A percentile compares a stretch with the other conserved stretches of the same genome.
Conservation (phyloP, 2,113 vertebrate species). For the Trichomycterus rosablanca region DNA sequence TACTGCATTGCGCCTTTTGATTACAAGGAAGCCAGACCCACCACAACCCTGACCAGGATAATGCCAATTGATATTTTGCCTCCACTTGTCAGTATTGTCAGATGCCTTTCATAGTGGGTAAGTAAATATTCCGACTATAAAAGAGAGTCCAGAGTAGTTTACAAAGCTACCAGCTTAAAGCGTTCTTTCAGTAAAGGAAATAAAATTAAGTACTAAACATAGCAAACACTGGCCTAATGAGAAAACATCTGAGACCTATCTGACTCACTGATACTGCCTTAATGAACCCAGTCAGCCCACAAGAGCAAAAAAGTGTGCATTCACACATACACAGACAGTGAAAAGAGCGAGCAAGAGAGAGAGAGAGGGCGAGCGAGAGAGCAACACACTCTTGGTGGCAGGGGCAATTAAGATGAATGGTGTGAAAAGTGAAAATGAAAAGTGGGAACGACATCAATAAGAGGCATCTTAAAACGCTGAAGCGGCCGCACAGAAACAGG, state of each 20-base stretch:
- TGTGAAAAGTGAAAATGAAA: constrained; percentile 49
- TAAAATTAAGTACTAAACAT: constrained; percentile 27
- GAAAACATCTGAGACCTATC: constrained; percentile 70
- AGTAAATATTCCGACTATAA: background rate
- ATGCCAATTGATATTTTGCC: too few relatives aligned
- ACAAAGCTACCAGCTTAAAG: constrained; percentile 8
- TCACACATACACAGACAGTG: background rate
- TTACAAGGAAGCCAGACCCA: too few relatives aligned
- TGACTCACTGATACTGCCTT: constrained; percentile 58
- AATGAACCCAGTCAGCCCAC: constrained; percentile 37
- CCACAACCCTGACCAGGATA: too few relatives aligned
- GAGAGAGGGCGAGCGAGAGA: constrained; percentile 53
- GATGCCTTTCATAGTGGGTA: background rate
- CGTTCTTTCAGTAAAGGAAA: background rate
- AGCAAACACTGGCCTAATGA: constrained; percentile 74
- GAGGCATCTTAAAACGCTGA: constrained; percentile 67
- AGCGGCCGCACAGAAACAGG: constrained; percentile 74
- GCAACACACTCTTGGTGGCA: constrained; percentile 58
- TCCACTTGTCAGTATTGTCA: too few relatives aligned
- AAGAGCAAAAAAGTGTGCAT: constrained; percentile 28
- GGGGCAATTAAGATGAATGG: constrained; percentile 77
- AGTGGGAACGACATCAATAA: constrained; percentile 66
- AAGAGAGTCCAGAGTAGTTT: background rate
- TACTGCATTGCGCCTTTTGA: too few relatives aligned
- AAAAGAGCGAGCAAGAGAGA: background rate